Percentiles rank a stretch among this genome's conserved stretches.
Conservation (phyloP, 1,140 invertebrate species). For the Bicyclus anynana region DNA sequence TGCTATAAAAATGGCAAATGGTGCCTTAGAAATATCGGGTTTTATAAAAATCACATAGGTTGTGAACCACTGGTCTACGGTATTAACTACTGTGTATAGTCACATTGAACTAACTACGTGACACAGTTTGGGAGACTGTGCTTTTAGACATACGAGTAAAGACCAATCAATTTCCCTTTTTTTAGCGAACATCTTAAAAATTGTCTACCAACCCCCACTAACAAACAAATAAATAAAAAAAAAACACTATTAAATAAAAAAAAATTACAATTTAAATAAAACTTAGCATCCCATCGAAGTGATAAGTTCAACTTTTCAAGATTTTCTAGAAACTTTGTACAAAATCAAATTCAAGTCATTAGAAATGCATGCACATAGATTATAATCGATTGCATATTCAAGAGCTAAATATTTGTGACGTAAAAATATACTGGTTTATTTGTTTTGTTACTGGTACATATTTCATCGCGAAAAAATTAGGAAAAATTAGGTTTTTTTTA, state of each 20-base stretch:
- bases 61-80: neutral
- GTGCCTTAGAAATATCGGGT: too few relatives aligned
- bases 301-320: constrained; percentile 5
- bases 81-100: neutral
- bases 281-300: constrained; percentile 5
- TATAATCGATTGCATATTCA: neutral
- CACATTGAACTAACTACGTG: constrained; percentile 5
- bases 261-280: constrained; percentile 12
- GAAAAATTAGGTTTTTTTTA: too few relatives aligned
- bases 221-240: constrained; percentile 15
- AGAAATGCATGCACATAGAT: constrained; percentile 9
- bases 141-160: neutral
- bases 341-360: neutral
- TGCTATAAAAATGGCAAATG: too few relatives aligned
- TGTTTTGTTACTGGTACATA: too few relatives aligned
- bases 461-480: too few relatives aligned
- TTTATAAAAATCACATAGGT: neutral
- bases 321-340: constrained; percentile 14
- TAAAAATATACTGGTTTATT: too few relatives aligned
- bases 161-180: neutral
- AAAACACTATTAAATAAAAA: constrained; percentile 13
- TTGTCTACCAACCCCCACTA: constrained; percentile 12
- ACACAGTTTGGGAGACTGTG: constrained; percentile 6
- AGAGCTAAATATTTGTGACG: neutral
- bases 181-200: neutral